Evolutionary conservation across 2,797 vertebrate species (phyloP).

Genomic region (Apogon hyalosoma): DNA sequence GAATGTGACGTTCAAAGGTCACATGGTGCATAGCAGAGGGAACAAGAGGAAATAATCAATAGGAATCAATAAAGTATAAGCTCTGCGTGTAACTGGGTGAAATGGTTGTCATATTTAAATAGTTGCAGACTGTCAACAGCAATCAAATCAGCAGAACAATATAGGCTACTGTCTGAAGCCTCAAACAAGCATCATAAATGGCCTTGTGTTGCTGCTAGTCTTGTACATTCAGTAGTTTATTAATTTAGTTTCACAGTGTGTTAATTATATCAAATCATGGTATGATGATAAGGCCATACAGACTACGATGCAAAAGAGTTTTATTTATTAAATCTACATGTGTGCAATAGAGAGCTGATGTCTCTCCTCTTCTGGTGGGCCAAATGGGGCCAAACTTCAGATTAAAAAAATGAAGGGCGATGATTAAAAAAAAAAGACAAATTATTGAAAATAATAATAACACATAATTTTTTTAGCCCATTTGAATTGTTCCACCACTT

Average conservation of each 20-base stretch:
- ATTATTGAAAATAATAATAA: no score
- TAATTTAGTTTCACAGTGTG: slow-evolving; percentile 16
- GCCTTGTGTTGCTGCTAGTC: slow-evolving; percentile 19
- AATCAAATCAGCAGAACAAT: slow-evolving; percentile 32
- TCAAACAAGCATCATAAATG: background rate
- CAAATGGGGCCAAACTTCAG: no score
- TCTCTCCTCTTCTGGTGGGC: no score
- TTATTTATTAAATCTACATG: no score
- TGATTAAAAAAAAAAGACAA: no score
- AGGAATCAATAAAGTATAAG: slow-evolving; percentile 60
- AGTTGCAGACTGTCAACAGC: slow-evolving; percentile 12
- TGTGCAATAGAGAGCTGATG: no score
- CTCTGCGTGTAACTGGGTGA: slow-evolving; percentile 32
- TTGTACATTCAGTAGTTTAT: slow-evolving; percentile 5
- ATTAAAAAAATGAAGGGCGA: no score
- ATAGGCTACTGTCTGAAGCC: slow-evolving; percentile 13
- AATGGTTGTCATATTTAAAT: slow-evolving; percentile 57
- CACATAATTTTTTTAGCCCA: no score
- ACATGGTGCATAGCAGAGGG: slow-evolving; percentile 54
- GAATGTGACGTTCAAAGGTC: slow-evolving; percentile 67
- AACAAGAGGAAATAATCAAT: slow-evolving; percentile 67
- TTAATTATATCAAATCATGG: slow-evolving; percentile 18
- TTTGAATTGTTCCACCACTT: no score
- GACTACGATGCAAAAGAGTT: no score
- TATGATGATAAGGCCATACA: no score